Base-by-base conservation (phyloP, 2,888 invertebrate genomes). In the Epirrhoe tristata region DNA sequence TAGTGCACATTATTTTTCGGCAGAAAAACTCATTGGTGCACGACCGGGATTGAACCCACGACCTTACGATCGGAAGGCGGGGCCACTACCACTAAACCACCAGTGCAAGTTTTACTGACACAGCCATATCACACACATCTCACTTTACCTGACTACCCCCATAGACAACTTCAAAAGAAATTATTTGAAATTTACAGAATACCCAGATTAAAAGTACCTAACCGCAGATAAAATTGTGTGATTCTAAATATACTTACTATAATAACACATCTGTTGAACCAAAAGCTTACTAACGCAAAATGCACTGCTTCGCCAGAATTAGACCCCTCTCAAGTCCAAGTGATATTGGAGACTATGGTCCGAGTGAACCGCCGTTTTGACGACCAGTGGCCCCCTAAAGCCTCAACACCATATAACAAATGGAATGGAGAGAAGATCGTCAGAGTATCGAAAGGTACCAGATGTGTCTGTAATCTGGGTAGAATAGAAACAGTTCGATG, bases 241-340 rank as follows among this genome's bases (percentile, higher is more conserved):
- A 65, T 56, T 59, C 54, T 63, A 67, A 66, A 59, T 50, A 63
- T 62, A 62, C 24, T 52, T 36, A 5, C 8, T n/a, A n/a, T n/a
- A n/a, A 43, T 12, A 43, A 12, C 39, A 56, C 55, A 62, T 65
- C 60, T 69, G 69, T 61, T 52, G 39, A 58, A 53, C 53, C 36
- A 54, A 63, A 34, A 63, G 86, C 87, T 85, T 87, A 85, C 80
- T 90, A 89, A 91, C 79, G 81, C 83, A 69, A 82, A 85, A 50
- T 70, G 76, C 73, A 77, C 74, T 82, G 90, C 90, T 89, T 90
- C 82, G 82, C 83, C 91, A 93, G 92, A 92, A 77, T 80, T 93
- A 87, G 87, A 92, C 74, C 84, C 86, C 66, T 89, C 86, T 73
- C 91, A 93, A 88, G 83, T 91, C 76, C 85, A 88, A 81, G 92